Conservation (phyloP, 2,113 vertebrate genomes). For the Centropus unirufus region DNA sequence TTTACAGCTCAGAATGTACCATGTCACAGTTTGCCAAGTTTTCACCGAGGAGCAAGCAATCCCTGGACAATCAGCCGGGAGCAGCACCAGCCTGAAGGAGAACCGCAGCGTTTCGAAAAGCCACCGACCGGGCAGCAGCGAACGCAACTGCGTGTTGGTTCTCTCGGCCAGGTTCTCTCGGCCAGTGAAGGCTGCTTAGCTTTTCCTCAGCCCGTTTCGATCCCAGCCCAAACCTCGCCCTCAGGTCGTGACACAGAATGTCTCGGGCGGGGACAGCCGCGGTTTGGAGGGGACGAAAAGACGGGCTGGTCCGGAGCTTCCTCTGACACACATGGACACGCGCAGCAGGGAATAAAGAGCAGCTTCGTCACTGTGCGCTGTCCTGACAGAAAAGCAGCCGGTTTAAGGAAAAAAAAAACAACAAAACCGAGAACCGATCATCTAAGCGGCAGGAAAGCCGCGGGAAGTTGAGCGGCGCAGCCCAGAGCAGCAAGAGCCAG, state of each 20-base stretch:
- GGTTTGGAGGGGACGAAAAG: background rate
- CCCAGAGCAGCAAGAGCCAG: conserved; percentile 48
- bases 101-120: background rate
- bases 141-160: background rate
- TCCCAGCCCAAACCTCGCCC: background rate
- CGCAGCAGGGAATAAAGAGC: background rate
- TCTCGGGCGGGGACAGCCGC: fast-evolving
- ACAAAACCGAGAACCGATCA: background rate
- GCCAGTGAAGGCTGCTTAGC: background rate
- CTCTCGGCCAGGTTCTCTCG: background rate
- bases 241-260: background rate
- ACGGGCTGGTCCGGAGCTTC: fast-evolving
- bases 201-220: background rate
- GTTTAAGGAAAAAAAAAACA: background rate
- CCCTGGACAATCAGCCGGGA: background rate
- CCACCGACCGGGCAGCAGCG: background rate
- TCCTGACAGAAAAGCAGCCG: conserved; percentile 12
- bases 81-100: background rate
- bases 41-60: background rate
- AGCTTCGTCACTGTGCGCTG: background rate
- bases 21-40: background rate
- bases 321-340: background rate
- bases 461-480: conserved; percentile 50
- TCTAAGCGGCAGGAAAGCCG: conserved; percentile 9
- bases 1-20: background rate